Conservation (phyloP, 2,888 invertebrate species). For the Tetheella fluctuosa region DNA sequence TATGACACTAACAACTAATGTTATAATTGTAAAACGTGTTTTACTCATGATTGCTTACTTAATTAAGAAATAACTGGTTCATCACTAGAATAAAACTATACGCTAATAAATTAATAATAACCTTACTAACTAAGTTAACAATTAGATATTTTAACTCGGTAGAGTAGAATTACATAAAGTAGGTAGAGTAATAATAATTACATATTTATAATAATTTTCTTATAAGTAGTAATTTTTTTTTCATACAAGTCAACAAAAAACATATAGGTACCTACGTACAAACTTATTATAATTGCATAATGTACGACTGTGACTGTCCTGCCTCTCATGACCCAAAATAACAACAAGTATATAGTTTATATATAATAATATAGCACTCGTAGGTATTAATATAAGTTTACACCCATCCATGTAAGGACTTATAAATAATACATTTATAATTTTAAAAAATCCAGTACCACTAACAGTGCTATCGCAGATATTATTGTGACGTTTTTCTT, state of each 20-base stretch:
- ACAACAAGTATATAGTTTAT: no score
- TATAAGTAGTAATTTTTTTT: no score
- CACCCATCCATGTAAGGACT: neutral
- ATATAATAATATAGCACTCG: no score
- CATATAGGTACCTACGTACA: no score
- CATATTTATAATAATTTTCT: no score
- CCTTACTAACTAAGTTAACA: neutral
- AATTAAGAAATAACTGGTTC: neutral
- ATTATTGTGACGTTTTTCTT: neutral
- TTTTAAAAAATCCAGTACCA: no score
- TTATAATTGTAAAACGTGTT: neutral
- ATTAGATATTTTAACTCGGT: neutral
- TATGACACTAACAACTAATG: neutral
- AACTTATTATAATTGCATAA: neutral
- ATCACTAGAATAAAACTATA: neutral
- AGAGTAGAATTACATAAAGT: neutral
- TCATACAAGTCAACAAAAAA: no score
- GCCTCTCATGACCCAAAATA: neutral
- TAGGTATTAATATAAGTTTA: neutral
- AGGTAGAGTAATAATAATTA: no score
- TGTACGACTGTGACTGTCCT: neutral
- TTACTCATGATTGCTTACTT: neutral
- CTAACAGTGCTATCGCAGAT: neutral
- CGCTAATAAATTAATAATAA: neutral
- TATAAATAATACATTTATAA: neutral